Evolutionary conservation across 2,888 invertebrate species (phyloP), one percentile per base, ranked within the genome.

Genomic region (Baronia brevicornis): DNA sequence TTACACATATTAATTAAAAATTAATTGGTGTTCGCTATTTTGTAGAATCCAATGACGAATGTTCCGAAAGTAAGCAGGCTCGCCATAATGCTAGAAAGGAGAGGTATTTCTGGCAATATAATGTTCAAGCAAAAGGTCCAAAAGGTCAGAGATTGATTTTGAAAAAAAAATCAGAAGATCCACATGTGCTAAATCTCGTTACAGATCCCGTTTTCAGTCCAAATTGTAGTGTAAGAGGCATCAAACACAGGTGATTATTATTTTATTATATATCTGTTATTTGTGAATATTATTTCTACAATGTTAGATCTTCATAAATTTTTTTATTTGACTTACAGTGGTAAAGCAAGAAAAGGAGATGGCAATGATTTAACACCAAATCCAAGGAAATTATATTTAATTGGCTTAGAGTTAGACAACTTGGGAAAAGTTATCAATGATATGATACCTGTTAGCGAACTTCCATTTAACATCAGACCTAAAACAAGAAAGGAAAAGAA

Each of bases 401-500:
- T 98, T 60, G 98, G 98, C 4, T 91, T 91, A 58, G 97, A 98
- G 74, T 77, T 98, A 60, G 94, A 96, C 60, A 95, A 96, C 67
- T 85, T 98, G 45, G 93, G 94, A 41, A 90, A 92, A 61, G 91
- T 94, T 33, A 98, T 98, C 46, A 96, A 96, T 62, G 96, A 96
- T 53, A 96, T 98, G 94, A 95, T 95, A 31, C 97, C 97, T 3
- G 95, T 96, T 4, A 95, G 94, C 52, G 97, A 97, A 68, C 80
- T 97, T 51, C 96, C 96, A 21, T 93, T 94, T 64, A 94, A 93
- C 59, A 90, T 93, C 14, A 85, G 96, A 46, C 94, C 95, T 5
- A 95, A 94, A 66, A 95, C 96, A n/a, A 88, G 97, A 33, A 97
- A 97, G 72, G 98, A 98, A 72, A 98, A 98, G 69, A 98, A 98